A percentile compares a stretch with the other conserved stretches of the same genome.
These are phyloP conservation scores for Triplophysa dalaica DNA, from an alignment of 2,113 vertebrate species.

Conservation along the genomic window DNA sequence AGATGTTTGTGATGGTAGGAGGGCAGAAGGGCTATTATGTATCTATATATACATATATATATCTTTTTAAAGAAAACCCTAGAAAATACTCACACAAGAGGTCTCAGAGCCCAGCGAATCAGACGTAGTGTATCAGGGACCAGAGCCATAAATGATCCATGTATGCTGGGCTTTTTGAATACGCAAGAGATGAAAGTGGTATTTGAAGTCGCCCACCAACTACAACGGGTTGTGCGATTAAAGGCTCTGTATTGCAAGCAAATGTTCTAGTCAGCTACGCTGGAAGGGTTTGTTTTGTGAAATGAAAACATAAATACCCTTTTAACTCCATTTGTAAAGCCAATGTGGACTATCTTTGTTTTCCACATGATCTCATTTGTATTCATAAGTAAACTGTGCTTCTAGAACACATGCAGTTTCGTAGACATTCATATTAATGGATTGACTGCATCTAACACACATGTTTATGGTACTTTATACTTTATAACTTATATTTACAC, in stretches of 20 bases:
- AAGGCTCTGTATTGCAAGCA: conserved; percentile 25
- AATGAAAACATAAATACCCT: conserved; percentile 10
- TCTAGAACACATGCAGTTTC: not conserved
- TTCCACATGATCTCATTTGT: not conserved
- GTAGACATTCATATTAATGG: too few relatives aligned
- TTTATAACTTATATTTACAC: too few relatives aligned
- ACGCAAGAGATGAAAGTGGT: conserved; percentile 14
- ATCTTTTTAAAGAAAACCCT: not conserved
- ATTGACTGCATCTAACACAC: too few relatives aligned
- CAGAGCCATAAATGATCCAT: not conserved
- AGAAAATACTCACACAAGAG: not conserved
- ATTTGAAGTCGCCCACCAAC: conserved; percentile 6
- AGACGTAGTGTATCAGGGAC: not conserved
- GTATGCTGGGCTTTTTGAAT: conserved; percentile 26
- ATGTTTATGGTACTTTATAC: too few relatives aligned
- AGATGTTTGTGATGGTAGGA: not conserved
- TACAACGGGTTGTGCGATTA: conserved; percentile 11
- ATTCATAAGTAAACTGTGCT: not conserved
- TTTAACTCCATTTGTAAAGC: conserved; percentile 11
- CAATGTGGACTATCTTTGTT: not conserved
- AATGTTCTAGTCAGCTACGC: not conserved
- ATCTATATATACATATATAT: not conserved
- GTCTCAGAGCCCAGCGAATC: not conserved
- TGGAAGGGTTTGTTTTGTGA: not conserved
- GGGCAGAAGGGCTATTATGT: not conserved